Conservation (phyloP, 2,888 invertebrate genomes). For the Sturmia bella region DNA sequence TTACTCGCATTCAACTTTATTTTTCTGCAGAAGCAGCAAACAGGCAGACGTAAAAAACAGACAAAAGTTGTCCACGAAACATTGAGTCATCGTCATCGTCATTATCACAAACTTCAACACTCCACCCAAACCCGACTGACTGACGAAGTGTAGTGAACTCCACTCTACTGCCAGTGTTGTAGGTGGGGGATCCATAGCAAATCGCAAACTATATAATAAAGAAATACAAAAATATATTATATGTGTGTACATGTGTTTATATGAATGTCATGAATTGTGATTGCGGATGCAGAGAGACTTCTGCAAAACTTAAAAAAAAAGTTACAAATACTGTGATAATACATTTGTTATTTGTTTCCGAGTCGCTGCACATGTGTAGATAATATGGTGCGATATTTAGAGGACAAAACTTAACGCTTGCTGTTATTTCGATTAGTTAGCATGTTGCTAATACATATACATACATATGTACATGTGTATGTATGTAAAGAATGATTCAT, state of each 20-base stretch:
- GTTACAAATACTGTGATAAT: constrained; percentile 39
- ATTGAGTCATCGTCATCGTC: constrained; percentile 56
- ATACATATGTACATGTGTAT: background rate
- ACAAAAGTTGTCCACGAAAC: constrained; percentile 14
- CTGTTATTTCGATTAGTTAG: too few relatives aligned
- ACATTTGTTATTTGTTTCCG: constrained; percentile 28
- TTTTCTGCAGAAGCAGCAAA: constrained; percentile 43
- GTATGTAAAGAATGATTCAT: background rate
- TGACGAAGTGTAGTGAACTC: constrained; percentile 9
- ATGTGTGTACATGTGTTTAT: background rate
- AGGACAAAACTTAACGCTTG: too few relatives aligned
- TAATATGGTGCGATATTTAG: background rate
- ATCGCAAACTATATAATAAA: constrained; percentile 16
- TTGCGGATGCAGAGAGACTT: constrained; percentile 43
- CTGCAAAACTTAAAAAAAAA: constrained; percentile 1
- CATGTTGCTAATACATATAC: too few relatives aligned
- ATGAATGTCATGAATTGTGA: background rate
- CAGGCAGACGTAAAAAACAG: constrained; percentile 4
- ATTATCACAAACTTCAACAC: constrained; percentile 26
- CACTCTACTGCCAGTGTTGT: constrained; percentile 11
- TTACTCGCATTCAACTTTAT: background rate
- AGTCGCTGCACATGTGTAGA: constrained; percentile 7
- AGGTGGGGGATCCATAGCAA: constrained; percentile 13
- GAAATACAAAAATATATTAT: constrained; percentile 19
- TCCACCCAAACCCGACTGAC: constrained; percentile 25